These are phyloP conservation scores for Saccopteryx bilineata DNA, from an alignment of 2,113 vertebrate species.

Conservation along the genomic window DNA sequence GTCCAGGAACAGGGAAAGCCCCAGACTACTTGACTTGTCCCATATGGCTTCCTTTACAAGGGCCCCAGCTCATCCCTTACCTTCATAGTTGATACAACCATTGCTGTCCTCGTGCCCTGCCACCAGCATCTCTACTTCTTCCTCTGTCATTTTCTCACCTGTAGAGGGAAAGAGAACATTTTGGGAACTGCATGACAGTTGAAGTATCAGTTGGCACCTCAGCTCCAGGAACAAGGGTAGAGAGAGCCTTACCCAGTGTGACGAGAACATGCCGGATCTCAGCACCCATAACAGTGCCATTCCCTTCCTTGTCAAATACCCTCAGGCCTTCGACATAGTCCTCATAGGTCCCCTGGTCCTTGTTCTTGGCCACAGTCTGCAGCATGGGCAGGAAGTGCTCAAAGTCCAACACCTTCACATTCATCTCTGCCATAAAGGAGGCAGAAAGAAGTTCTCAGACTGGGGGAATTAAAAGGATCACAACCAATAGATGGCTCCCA, in stretches of 20 bases:
- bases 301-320: slow-evolving; percentile 97
- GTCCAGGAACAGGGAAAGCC: not conserved
- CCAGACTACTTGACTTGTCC: not conserved
- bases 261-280: slow-evolving; percentile 97
- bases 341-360: slow-evolving; percentile 94
- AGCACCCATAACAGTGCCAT: slow-evolving; percentile 96
- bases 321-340: slow-evolving; percentile 95
- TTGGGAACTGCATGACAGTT: not conserved
- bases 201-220: not conserved
- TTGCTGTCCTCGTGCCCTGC: slow-evolving; percentile 96
- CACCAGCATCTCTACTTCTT: slow-evolving; percentile 95
- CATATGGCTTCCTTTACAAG: not conserved
- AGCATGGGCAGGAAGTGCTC: slow-evolving; percentile 97
- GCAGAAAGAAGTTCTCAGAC: not conserved
- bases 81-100: slow-evolving; percentile 98
- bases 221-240: not conserved
- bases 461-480: not conserved
- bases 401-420: slow-evolving; percentile 93
- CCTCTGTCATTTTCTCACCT: slow-evolving; percentile 98
- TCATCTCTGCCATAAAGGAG: slow-evolving; percentile 91
- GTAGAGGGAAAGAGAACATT: not conserved
- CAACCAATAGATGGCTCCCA: not conserved
- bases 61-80: slow-evolving; percentile 84
- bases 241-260: slow-evolving; percentile 91
- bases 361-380: slow-evolving; percentile 94